Evolutionary conservation across 2,113 vertebrate species (phyloP).

Genomic region (Scomber japonicus): DNA sequence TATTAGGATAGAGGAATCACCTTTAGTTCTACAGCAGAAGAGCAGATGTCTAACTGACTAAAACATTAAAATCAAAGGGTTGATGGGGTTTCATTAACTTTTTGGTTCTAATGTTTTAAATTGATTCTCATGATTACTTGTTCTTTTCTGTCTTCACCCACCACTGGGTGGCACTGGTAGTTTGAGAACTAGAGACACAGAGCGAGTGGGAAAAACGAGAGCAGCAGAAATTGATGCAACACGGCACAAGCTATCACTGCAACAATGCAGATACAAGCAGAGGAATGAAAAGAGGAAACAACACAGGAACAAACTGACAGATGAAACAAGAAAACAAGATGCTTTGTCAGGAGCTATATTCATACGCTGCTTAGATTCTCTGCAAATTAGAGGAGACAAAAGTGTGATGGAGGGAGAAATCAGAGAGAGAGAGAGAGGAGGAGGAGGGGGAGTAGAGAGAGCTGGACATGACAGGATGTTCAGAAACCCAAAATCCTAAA

Average conservation of each 20-base stretch:
- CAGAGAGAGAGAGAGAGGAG: neutral
- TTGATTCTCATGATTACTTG: neutral
- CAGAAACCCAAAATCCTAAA: neutral
- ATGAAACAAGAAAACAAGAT: slow-evolving; percentile 44
- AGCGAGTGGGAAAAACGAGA: slow-evolving; percentile 1
- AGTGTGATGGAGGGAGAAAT: neutral
- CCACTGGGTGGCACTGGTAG: slow-evolving; percentile 60
- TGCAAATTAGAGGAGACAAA: slow-evolving; percentile 48
- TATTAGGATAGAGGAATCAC: too few relatives aligned
- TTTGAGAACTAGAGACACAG: slow-evolving; percentile 4
- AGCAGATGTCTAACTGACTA: too few relatives aligned
- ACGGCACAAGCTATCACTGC: slow-evolving; percentile 22
- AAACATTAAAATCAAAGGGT: too few relatives aligned
- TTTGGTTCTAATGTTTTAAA: neutral
- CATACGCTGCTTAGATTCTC: slow-evolving; percentile 9
- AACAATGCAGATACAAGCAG: slow-evolving; percentile 54
- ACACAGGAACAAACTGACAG: slow-evolving; percentile 24
- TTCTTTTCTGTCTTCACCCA: neutral
- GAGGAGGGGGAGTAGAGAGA: neutral
- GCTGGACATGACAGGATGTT: neutral
- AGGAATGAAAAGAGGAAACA: slow-evolving; percentile 32
- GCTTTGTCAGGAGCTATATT: slow-evolving; percentile 43
- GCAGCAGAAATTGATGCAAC: slow-evolving; percentile 40
- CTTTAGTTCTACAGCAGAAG: too few relatives aligned
- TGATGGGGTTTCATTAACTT: neutral